Percentiles rank a stretch among this genome's conserved stretches.
Conservation (phyloP, 2,113 vertebrate species). For the Notarius lentiginosus region DNA sequence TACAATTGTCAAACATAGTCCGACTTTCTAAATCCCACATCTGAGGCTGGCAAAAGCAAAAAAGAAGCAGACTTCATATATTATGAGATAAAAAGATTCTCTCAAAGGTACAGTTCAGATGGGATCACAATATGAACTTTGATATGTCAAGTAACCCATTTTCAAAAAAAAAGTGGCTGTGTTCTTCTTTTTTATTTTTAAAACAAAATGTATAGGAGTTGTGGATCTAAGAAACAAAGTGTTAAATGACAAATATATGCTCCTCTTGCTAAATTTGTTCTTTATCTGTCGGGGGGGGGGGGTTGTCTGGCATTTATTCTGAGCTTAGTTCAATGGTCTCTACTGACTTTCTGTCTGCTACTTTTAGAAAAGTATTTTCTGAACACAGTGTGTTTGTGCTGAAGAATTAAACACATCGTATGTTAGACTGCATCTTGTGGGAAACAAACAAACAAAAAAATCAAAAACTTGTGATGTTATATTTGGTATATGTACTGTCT, state of each 20-base stretch:
- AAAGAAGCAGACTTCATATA: slow-evolving; percentile 36
- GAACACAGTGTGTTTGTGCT: not conserved
- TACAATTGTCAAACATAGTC: slow-evolving; percentile 31
- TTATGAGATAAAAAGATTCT: slow-evolving; percentile 28
- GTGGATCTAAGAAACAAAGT: not conserved
- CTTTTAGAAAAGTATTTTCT: not conserved
- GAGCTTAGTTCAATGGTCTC: not conserved
- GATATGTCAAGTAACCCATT: slow-evolving; percentile 7
- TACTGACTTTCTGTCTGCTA: not conserved
- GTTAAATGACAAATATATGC: not conserved
- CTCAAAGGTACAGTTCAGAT: slow-evolving; percentile 16
- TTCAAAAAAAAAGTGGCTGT: not conserved
- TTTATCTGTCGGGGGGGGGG: not conserved
- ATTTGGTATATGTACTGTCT: not conserved
- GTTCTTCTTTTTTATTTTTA: not conserved
- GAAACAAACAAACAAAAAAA: not conserved
- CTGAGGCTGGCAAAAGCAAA: slow-evolving; percentile 3
- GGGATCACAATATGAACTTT: not conserved
- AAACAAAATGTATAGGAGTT: not conserved
- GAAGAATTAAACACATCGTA: not conserved
- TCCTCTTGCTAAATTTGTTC: slow-evolving; percentile 4
- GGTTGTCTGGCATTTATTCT: not conserved
- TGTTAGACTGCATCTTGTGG: not conserved
- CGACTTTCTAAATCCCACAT: slow-evolving; percentile 14
- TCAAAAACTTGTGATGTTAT: not conserved